Evolutionary conservation across 2,888 invertebrate genomes (phyloP).

Genomic region (Dynastes maya): DNA sequence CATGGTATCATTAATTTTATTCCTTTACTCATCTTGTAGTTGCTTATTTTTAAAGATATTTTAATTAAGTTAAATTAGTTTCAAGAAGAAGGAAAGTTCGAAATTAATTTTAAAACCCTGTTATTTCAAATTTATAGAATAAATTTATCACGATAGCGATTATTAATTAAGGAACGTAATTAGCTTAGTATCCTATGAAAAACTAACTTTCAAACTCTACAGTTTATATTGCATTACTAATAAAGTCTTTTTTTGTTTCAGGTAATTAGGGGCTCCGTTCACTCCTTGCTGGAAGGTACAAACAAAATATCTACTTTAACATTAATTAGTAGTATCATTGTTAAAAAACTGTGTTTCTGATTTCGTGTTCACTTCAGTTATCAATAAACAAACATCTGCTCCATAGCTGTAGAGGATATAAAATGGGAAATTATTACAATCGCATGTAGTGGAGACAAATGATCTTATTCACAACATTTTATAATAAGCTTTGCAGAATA

Average conservation of each 20-base stretch:
- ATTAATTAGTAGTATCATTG: too few relatives aligned
- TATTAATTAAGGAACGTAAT: conserved; percentile 35
- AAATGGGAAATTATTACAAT: too few relatives aligned
- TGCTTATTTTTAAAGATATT: conserved; percentile 40
- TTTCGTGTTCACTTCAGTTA: too few relatives aligned
- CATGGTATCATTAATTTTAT: conserved; percentile 38
- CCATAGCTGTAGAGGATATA: too few relatives aligned
- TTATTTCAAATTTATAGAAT: conserved; percentile 21
- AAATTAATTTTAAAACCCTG: conserved; percentile 30
- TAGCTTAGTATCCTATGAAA: neutral
- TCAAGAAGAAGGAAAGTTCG: conserved; percentile 21
- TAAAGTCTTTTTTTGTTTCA: conserved; percentile 10
- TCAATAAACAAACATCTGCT: too few relatives aligned
- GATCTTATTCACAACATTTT: too few relatives aligned
- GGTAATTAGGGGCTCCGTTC: neutral
- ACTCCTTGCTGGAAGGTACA: too few relatives aligned
- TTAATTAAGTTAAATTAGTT: conserved; percentile 40
- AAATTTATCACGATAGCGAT: conserved; percentile 11
- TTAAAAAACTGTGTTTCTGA: too few relatives aligned
- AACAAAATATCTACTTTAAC: too few relatives aligned
- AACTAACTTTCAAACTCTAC: neutral
- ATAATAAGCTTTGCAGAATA: too few relatives aligned
- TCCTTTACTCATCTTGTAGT: conserved; percentile 14
- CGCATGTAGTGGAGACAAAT: too few relatives aligned
- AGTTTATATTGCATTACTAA: neutral